These are phyloP conservation scores for Siniperca obscura DNA, from an alignment of 2,797 vertebrate species.

Conservation along the genomic window DNA sequence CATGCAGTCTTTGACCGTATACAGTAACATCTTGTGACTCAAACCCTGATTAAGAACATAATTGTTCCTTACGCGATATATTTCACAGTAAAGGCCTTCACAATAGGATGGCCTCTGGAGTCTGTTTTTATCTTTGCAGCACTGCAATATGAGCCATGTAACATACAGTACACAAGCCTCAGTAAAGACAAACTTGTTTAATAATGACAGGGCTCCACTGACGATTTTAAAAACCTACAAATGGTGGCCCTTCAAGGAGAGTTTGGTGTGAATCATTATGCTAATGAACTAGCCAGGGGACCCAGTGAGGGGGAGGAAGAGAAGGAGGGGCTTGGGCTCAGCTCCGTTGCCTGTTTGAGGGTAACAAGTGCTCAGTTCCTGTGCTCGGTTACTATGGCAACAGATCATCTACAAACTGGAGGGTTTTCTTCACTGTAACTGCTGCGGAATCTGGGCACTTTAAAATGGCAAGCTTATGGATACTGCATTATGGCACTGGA, in stretches of 20 bases:
- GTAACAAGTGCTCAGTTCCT: slow-evolving; percentile 73
- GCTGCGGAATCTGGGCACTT: slow-evolving; percentile 71
- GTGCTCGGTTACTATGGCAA: slow-evolving; percentile 81
- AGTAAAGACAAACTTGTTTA: slow-evolving; percentile 64
- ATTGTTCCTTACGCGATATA: slow-evolving; percentile 54
- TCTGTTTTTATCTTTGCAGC: slow-evolving; percentile 26
- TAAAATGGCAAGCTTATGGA: slow-evolving; percentile 71
- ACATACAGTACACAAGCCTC: slow-evolving; percentile 31
- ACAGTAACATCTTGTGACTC: slow-evolving; percentile 52
- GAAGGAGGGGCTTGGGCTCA: slow-evolving; percentile 68
- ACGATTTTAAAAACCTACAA: slow-evolving; percentile 78
- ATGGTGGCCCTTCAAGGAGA: slow-evolving; percentile 79
- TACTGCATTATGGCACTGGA: slow-evolving; percentile 44
- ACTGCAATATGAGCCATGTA: slow-evolving; percentile 42
- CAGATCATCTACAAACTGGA: slow-evolving; percentile 82
- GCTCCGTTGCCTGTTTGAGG: slow-evolving; percentile 71
- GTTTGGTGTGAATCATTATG: slow-evolving; percentile 83
- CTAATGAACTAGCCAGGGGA: slow-evolving; percentile 83
- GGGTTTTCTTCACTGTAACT: slow-evolving; percentile 79
- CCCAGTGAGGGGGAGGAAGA: slow-evolving; percentile 77
- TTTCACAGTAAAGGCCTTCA: slow-evolving; percentile 51
- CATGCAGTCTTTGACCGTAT: slow-evolving; percentile 45
- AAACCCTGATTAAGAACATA: slow-evolving; percentile 52
- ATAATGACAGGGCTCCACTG: slow-evolving; percentile 63
- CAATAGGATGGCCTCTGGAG: slow-evolving; percentile 37